Percentiles rank a stretch among this genome's conserved stretches.
Evolutionary conservation across 2,113 vertebrate genomes (phyloP).

Genomic region (Cisticola juncidis): DNA sequence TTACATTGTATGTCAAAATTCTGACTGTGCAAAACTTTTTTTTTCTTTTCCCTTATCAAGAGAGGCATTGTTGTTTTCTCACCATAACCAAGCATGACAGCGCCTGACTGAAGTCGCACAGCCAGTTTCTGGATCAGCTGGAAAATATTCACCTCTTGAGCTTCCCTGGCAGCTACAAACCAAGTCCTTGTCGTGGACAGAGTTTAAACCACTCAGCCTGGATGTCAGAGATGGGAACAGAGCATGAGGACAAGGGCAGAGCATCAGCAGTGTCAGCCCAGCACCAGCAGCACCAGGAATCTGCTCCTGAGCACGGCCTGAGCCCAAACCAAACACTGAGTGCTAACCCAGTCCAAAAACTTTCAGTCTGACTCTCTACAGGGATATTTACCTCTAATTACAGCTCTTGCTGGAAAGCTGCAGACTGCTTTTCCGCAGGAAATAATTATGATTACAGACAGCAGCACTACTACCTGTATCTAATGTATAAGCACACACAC

Average conservation of each 20-base stretch:
- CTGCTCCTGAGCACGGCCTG: rapidly evolving
- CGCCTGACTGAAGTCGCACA: constrained; percentile 63
- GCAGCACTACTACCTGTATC: neutral
- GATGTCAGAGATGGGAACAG: rapidly evolving
- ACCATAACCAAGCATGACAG: constrained; percentile 71
- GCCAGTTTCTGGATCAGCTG: constrained; percentile 63
- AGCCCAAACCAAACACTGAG: neutral
- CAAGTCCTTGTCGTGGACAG: neutral
- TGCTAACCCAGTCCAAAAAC: neutral
- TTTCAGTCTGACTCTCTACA: neutral
- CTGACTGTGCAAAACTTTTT: constrained; percentile 60
- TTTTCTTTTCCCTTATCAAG: constrained; percentile 40
- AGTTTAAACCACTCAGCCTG: neutral
- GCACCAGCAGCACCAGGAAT: neutral
- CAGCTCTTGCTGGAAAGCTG: neutral
- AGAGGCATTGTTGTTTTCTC: constrained; percentile 70
- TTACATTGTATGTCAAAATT: constrained; percentile 74
- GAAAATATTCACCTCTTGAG: constrained; percentile 59
- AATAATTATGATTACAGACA: neutral
- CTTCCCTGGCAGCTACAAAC: constrained; percentile 43
- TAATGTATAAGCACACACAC: neutral
- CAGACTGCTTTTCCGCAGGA: neutral
- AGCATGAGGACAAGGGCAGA: neutral
- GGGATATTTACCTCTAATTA: neutral
- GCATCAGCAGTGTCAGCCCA: neutral